A percentile compares a stretch with the other conserved stretches of the same genome.
Evolutionary conservation across 2,888 invertebrate genomes (phyloP).

Genomic region (Liodrosophila aerea): DNA sequence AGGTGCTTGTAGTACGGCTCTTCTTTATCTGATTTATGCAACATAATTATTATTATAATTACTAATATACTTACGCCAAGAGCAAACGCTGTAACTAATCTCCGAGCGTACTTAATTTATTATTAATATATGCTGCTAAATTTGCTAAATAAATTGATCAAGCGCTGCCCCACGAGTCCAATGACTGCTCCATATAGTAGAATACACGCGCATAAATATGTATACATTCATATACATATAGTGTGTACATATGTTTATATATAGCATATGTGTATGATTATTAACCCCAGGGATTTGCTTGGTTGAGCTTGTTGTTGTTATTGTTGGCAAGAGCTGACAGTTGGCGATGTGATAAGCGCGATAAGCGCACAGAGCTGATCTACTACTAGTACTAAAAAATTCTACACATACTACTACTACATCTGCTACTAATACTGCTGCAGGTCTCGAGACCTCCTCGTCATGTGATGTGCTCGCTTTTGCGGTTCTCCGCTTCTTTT

Average conservation of each 20-base stretch:
- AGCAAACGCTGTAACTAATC: background rate
- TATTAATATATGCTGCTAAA: background rate
- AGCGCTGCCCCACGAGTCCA: background rate
- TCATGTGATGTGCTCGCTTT: slow-evolving; percentile 67
- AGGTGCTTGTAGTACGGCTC: no score
- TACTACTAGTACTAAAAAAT: slow-evolving; percentile 22
- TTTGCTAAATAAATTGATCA: no score
- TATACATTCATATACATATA: background rate
- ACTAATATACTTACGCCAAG: no score
- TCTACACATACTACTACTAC: background rate
- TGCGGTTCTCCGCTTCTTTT: slow-evolving; percentile 17
- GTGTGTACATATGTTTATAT: background rate
- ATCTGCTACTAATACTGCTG: slow-evolving; percentile 9
- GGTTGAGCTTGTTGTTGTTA: slow-evolving; percentile 40
- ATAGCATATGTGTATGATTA: slow-evolving; percentile 23
- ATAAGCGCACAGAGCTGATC: slow-evolving; percentile 41
- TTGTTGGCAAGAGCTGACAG: slow-evolving; percentile 58
- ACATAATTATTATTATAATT: no score
- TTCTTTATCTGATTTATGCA: no score
- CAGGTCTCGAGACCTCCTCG: slow-evolving; percentile 64
- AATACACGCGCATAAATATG: background rate
- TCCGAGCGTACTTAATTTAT: background rate
- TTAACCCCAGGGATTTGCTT: slow-evolving; percentile 48
- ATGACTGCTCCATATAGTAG: slow-evolving; percentile 12
- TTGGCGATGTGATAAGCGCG: slow-evolving; percentile 71